Percentiles rank a stretch among this genome's conserved stretches.
Conservation (phyloP, 2,113 vertebrate species). For the Peromyscus polionotus region DNA sequence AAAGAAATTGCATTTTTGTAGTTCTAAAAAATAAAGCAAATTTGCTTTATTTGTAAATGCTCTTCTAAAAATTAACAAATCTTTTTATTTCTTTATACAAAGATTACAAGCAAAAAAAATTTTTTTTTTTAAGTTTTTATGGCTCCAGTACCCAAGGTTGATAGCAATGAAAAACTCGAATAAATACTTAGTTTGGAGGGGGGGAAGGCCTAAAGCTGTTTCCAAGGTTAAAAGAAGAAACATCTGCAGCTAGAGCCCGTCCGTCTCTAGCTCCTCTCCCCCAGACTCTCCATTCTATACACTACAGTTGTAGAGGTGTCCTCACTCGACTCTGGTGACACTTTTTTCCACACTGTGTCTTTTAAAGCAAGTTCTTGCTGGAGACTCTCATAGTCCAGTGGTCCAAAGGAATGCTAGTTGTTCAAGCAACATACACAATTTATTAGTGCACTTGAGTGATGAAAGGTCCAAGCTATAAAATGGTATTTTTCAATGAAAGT, state of each 20-base stretch:
- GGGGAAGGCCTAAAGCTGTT: constrained; percentile 79
- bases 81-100: constrained; percentile 79
- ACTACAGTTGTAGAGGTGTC: constrained; percentile 99
- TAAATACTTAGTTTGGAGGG: constrained; percentile 78
- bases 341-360: constrained; percentile 98
- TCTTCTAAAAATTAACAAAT: constrained; percentile 74
- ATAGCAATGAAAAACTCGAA: constrained; percentile 84
- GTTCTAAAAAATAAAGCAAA: constrained; percentile 73
- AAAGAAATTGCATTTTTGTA: constrained; percentile 47
- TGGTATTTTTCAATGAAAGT: constrained; percentile 85
- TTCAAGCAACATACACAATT: constrained; percentile 96
- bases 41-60: constrained; percentile 70
- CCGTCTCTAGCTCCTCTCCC: constrained; percentile 89
- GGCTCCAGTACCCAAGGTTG: constrained; percentile 64
- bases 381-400: constrained; percentile 99
- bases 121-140: background rate
- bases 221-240: constrained; percentile 82
- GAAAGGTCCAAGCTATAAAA: constrained; percentile 85
- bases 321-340: constrained; percentile 96
- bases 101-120: constrained; percentile 64
- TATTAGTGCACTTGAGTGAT: constrained; percentile 92
- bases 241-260: constrained; percentile 84
- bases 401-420: constrained; percentile 95
- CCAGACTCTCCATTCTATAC: constrained; percentile 97
- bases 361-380: constrained; percentile 99